These are phyloP conservation scores for Prochilodus magdalenae DNA, from an alignment of 2,113 vertebrate species.

Conservation along the genomic window DNA sequence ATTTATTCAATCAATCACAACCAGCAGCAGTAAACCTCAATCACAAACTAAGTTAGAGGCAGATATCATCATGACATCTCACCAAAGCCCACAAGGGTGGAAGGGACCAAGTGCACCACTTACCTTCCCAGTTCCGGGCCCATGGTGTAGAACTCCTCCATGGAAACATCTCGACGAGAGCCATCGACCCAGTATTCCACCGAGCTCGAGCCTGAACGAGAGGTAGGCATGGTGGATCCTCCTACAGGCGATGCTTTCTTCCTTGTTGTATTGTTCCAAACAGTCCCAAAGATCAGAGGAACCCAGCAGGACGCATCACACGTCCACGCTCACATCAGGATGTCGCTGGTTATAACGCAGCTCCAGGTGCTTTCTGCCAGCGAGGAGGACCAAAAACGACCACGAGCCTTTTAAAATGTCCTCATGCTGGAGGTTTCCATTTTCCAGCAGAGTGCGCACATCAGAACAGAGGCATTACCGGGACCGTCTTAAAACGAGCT, in stretches of 20 bases:
- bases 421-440: constrained; percentile 40
- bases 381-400: background rate
- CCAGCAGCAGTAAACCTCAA: no score
- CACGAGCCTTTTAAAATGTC: constrained; percentile 28
- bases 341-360: background rate
- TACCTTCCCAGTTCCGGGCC: constrained; percentile 81
- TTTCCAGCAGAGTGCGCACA: constrained; percentile 40
- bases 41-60: background rate
- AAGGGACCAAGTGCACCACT: background rate
- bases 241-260: constrained; percentile 16
- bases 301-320: constrained; percentile 34
- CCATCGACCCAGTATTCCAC: constrained; percentile 88
- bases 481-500: no score
- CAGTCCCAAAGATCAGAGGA: constrained; percentile 44
- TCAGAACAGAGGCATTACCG: constrained; percentile 31
- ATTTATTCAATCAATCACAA: no score
- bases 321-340: constrained; percentile 17
- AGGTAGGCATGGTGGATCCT: constrained; percentile 79
- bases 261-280: constrained; percentile 16
- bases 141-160: constrained; percentile 84
- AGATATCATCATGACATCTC: background rate
- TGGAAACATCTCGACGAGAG: constrained; percentile 78
- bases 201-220: constrained; percentile 71
- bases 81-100: background rate
- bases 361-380: background rate